Evolutionary conservation across 2,113 vertebrate species (phyloP), one percentile per base, ranked within the genome.

Genomic region (Puntigrus tetrazona): DNA sequence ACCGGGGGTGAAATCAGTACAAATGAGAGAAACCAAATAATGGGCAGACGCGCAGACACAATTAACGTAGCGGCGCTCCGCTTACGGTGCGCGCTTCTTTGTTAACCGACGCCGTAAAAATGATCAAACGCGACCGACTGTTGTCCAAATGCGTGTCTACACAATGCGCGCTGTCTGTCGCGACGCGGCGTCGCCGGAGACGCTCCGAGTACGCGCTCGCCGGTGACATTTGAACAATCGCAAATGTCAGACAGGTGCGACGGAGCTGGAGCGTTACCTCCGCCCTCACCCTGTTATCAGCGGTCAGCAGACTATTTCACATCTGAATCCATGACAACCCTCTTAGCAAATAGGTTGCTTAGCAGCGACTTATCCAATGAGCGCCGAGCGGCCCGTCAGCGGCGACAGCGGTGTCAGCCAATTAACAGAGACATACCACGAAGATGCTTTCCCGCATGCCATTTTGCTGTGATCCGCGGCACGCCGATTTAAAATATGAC

Each of bases 281-380:
- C 38, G 1, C 29, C 41, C 47, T 86, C 57, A 45, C 31, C 63
- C 79, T 74, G 70, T 76, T 84, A 83, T 91, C 67, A 81, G 69
- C 74, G 84, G 89, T 90, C 81, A 83, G 14, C 78, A 29, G 81
- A 86, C 29, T 69, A 74, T 90, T 87, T 86, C 67, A 84, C 84
- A 91, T 87, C 57, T 74, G 87, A 92, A 83, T 88, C 89, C 89
- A 91, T 89, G 89, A 93, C 88, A 91, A 92, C 91, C 92, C 85
- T 87, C 43, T 90, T 89, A 85, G 86, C 83, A 87, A 74, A 90
- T 86, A 86, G 61, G 93, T 93, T 93, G 93, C 93, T 91, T 90
- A 81, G 93, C 91, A 81, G 93, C 91, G 92, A 94, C 92, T 90
- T 90, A 91, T 93, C 88, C 87, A 84, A 77, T 86, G 90, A 85